phyloP scores from a whole-genome alignment of 2,888 invertebrate species.

The Nebria brevicollis region DNA sequence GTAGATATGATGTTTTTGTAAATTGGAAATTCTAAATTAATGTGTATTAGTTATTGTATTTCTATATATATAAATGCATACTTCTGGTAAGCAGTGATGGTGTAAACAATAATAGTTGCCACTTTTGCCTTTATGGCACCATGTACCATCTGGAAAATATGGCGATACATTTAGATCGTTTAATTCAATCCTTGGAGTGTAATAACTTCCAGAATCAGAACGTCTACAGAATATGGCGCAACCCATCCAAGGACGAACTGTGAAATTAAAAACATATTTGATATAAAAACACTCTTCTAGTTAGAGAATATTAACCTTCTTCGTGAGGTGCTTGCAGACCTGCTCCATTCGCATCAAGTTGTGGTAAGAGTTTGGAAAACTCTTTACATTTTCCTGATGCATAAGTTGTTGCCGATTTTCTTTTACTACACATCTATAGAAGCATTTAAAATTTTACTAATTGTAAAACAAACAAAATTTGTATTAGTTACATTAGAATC shows the following conservation, averaged over 20 bases:
- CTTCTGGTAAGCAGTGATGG: conserved; percentile 80
- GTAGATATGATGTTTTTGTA: conserved; percentile 66
- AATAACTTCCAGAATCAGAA: conserved; percentile 73
- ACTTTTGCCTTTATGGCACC: conserved; percentile 76
- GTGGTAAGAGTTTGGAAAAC: conserved; percentile 70
- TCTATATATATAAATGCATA: conserved; percentile 53
- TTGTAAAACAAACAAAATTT: conserved; percentile 18
- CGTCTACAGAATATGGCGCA: conserved; percentile 82
- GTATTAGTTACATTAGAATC: conserved; percentile 67
- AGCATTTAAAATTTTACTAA: conserved; percentile 15
- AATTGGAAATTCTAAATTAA: conserved; percentile 68
- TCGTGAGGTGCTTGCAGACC: conserved; percentile 82
- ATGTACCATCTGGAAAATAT: conserved; percentile 84
- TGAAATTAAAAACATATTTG: neutral
- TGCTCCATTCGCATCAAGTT: conserved; percentile 73
- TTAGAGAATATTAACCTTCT: conserved; percentile 61
- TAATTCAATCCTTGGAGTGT: conserved; percentile 79
- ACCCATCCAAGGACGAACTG: conserved; percentile 79
- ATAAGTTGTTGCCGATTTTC: conserved; percentile 66
- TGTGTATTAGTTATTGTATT: conserved; percentile 19
- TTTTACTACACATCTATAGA: conserved; percentile 64
- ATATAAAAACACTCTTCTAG: neutral
- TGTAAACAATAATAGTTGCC: conserved; percentile 77
- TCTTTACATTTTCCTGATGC: conserved; percentile 73
- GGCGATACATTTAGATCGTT: conserved; percentile 78